Evolutionary conservation across 2,888 invertebrate genomes (phyloP).

Genomic region (Apamea monoglypha): DNA sequence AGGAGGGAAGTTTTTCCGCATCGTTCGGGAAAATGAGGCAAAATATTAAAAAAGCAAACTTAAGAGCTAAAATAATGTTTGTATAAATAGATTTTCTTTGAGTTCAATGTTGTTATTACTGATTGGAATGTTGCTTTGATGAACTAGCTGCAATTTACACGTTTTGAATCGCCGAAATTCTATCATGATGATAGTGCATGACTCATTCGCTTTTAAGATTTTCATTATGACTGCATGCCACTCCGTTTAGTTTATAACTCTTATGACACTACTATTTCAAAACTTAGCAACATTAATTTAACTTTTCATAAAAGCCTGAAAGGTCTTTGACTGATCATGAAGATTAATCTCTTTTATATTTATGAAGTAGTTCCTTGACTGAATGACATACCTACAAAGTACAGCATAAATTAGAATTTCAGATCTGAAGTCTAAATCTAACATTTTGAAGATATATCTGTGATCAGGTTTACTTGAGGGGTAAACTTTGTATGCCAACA

Average conservation of each 20-base stretch:
- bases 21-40: conserved; percentile 27
- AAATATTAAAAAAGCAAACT: conserved; percentile 19
- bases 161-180: background rate
- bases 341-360: background rate
- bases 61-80: conserved; percentile 7
- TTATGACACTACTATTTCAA: background rate
- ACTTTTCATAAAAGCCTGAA: background rate
- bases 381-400: background rate
- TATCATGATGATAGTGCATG: background rate
- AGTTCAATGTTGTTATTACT: background rate
- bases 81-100: conserved; percentile 7
- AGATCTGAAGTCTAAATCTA: background rate
- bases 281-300: background rate
- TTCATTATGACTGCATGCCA: background rate
- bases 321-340: background rate
- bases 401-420: background rate
- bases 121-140: background rate
- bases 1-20: conserved; percentile 21
- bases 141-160: background rate
- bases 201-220: background rate
- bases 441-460: background rate
- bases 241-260: background rate
- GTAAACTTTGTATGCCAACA: background rate
- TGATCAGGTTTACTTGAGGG: background rate
- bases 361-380: background rate